Evolutionary conservation across 2,113 vertebrate genomes (phyloP).

Genomic region (Archilochus colubris): DNA sequence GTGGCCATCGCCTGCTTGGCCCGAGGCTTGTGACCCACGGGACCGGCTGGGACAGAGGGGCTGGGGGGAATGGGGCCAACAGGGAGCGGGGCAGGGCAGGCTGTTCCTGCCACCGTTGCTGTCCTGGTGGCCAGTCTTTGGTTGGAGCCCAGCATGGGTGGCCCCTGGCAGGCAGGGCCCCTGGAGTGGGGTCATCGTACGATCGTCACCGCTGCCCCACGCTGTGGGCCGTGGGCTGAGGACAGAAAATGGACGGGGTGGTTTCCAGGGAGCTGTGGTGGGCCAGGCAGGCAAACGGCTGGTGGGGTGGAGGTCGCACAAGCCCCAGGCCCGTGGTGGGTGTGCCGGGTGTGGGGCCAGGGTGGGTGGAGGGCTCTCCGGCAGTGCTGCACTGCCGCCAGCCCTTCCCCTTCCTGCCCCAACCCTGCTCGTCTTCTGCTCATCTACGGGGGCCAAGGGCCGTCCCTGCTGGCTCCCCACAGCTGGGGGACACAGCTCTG

Average conservation of each 20-base stretch:
- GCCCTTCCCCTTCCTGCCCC: constrained; percentile 38
- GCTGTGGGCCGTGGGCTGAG: accelerated
- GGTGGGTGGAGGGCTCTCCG: not conserved
- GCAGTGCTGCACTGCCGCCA: not conserved
- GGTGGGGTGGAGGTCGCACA: accelerated
- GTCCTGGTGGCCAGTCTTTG: accelerated
- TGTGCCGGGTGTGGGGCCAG: not conserved
- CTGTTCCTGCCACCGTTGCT: not conserved
- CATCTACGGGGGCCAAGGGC: accelerated
- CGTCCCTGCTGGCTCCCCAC: accelerated
- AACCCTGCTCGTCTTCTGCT: not conserved
- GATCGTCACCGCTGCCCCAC: not conserved
- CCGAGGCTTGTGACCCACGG: too few species aligned
- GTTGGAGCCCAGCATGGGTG: accelerated
- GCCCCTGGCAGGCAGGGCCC: not conserved
- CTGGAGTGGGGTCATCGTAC: accelerated
- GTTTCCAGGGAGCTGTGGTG: not conserved
- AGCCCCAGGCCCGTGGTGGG: not conserved
- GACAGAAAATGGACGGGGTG: accelerated
- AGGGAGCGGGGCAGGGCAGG: not conserved
- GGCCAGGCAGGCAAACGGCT: not conserved
- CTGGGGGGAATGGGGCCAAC: not conserved
- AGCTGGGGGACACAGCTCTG: not conserved
- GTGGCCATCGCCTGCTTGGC: not conserved
- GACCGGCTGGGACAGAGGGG: not conserved